Evolutionary conservation across 2,797 vertebrate genomes (phyloP), one percentile per base, ranked within the genome.

Genomic region (Centroberyx gerrardi): DNA sequence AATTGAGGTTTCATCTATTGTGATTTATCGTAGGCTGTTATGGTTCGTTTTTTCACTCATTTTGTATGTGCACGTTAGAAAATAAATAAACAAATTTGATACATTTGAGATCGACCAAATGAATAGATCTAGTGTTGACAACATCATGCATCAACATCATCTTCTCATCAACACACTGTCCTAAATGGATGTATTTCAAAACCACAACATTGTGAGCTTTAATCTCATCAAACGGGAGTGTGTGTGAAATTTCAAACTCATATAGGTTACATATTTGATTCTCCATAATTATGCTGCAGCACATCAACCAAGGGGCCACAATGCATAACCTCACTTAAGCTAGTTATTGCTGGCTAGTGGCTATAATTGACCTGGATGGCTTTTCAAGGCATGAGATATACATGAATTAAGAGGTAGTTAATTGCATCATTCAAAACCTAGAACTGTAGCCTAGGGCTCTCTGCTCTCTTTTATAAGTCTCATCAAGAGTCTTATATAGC

Each of bases 381-480:
- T 86, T 88, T 84, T 77, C 6, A n/a, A 80, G 74, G 76, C 74
- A 77, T 76, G 42, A 68, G 73, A 84, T 87, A 76, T 81, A 82
- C 77, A 80, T 80, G 78, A 90, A 91, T 91, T 89, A 91, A 75
- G 68, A 83, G 55, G 56, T 63, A 76, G 82, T 84, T 91, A 93
- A 92, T 91, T 90, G 86, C 81, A 87, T 85, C 46, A 80, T 72
- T 88, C 66, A 75, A 68, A 87, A 56, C 12, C 27, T 28, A 62
- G 55, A 49, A 42, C 52, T 55, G 62, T 64, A 68, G 80, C 87
- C 85, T 1, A 29, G 18, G 68, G 90, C 74, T 9, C 62, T 64
- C 77, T 54, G 28, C 42, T 70, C 63, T 79, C 54, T 68, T 62
- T 60, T 70, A 6, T 17, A 18, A 59, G 5, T 8, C 59, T 64